Conservation (phyloP, 2,888 invertebrate species). For the Mesoligia furuncula region DNA sequence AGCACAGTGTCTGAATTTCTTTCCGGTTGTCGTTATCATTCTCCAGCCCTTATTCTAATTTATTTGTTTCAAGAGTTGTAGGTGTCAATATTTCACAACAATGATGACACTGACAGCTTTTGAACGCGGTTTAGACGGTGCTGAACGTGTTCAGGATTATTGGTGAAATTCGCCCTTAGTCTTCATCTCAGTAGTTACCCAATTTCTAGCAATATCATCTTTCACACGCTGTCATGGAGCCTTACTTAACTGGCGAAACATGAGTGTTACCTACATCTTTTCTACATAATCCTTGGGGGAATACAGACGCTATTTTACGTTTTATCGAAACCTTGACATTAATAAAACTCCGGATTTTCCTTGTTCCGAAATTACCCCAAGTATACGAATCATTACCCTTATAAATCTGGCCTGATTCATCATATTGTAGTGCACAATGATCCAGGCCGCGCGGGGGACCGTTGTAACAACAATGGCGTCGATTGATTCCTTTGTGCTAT, state of each 20-base stretch:
- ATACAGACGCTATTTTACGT: background rate
- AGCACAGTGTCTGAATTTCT: background rate
- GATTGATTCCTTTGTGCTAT: constrained; percentile 58
- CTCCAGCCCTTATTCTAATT: background rate
- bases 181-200: background rate
- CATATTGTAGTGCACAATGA: constrained; percentile 43
- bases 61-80: background rate
- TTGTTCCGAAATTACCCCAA: constrained; percentile 23
- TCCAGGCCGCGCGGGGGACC: constrained; percentile 9
- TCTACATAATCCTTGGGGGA: background rate
- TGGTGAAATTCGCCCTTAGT: background rate
- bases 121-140: background rate
- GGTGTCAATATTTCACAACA: background rate
- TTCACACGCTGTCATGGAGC: background rate
- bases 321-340: constrained; percentile 36
- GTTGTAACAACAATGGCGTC: constrained; percentile 45
- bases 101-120: background rate
- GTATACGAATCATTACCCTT: constrained; percentile 36
- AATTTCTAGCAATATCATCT: background rate
- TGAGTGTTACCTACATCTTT: background rate
- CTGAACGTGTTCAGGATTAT: background rate
- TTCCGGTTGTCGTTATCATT: background rate
- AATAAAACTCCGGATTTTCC: constrained; percentile 30
- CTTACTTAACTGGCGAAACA: background rate
- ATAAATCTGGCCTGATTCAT: constrained; percentile 49